phyloP scores from a whole-genome alignment of 2,113 vertebrate genomes.

The Pseudolaguvia tuberculata region DNA sequence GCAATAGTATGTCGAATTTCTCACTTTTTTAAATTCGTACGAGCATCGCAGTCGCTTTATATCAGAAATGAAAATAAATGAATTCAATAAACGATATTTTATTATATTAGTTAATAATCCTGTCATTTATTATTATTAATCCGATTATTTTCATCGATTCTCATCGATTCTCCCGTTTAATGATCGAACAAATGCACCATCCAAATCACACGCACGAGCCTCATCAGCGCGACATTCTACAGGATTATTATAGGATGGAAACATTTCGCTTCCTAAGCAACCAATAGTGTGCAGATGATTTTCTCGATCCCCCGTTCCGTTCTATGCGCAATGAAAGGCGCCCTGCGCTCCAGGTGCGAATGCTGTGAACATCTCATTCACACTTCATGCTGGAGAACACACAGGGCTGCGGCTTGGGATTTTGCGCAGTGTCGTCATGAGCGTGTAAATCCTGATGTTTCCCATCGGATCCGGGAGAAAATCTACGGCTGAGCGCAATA shows the following conservation, averaged over 20 bases:
- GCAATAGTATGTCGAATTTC: neutral
- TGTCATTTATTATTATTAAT: too few relatives aligned
- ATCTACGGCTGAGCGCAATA: neutral
- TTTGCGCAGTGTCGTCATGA: constrained; percentile 24
- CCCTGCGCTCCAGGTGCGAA: neutral
- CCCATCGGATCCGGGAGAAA: neutral
- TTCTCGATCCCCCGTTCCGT: neutral
- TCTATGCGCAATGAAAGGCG: neutral
- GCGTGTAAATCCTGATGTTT: neutral
- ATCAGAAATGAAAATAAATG: too few relatives aligned
- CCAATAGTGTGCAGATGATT: too few relatives aligned
- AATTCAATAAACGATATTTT: too few relatives aligned
- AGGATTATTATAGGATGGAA: too few relatives aligned
- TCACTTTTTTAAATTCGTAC: neutral
- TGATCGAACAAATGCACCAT: neutral
- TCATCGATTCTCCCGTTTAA: neutral
- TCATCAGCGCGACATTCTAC: too few relatives aligned
- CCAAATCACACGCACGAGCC: too few relatives aligned
- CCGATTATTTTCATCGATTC: too few relatives aligned
- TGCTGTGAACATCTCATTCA: neutral
- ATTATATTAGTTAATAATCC: too few relatives aligned
- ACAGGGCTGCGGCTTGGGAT: neutral
- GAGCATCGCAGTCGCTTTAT: too few relatives aligned
- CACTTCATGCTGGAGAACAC: neutral
- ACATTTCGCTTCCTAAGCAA: too few relatives aligned